Base-by-base conservation (phyloP, 2,888 invertebrate species). In the Lochmaea crataegi region DNA sequence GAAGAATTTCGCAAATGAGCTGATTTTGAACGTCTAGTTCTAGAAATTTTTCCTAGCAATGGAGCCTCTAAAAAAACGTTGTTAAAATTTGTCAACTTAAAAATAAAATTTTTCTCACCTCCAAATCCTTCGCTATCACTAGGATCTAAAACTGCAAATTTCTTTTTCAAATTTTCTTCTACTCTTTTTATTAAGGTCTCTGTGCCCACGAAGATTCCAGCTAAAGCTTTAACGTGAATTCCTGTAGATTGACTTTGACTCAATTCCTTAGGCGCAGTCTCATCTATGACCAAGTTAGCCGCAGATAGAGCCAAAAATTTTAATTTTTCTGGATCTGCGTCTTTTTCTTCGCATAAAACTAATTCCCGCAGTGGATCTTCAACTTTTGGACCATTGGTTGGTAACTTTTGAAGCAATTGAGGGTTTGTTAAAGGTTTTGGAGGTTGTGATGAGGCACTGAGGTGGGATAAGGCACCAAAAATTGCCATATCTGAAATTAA, bases 61-160 rank as follows among this genome's bases (percentile, higher is more conserved):
- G 77, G 79, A 2, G 73, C 77, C 61, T 81, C 82, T 82, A 63
- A 41, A 79, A 77, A 68, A 71, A n/a, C n/a, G n/a, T n/a, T n/a
- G n/a, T n/a, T n/a, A n/a, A n/a, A n/a, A n/a, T n/a, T 63, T 61
- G 6, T 32, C 12, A 9, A 22, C 4, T 53, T 9, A n/a, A 2
- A 9, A 16, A 18, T 53, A 53, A 16, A 53, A 1, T 10, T n/a
- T 10, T 38, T 63, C 51, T 74, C 77, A 90, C 90, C 90, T 80
- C 89, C 89, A 77, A 90, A 88, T 42, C 90, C 90, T 77, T 92
- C 92, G 80, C 91, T 92, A 81, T 92, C 93, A 76, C 91, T 92
- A 16, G 91, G 90, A 71, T 89, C 89, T 71, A 89, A 74, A 87
- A 88, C 65, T 85, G 88, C 69, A 79, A 85, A 86, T 75, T 84